Percentiles rank a stretch among this genome's conserved stretches.
phyloP scores from a whole-genome alignment of 2,888 invertebrate genomes.

The Polydesmus complanatus region DNA sequence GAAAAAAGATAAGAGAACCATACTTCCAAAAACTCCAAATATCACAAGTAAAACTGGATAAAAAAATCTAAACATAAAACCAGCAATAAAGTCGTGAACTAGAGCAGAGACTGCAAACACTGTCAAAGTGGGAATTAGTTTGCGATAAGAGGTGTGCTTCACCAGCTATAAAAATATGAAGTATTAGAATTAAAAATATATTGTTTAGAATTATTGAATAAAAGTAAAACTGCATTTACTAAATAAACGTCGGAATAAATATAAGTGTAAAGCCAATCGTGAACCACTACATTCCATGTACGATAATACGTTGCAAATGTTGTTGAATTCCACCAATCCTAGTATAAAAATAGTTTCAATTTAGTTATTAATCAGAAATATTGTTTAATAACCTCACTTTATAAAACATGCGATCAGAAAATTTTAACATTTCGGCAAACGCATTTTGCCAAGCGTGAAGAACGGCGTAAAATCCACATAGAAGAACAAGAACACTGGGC shows the following conservation, averaged over 20 bases:
- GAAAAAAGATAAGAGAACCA: constrained; percentile 23
- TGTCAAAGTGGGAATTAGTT: constrained; percentile 40
- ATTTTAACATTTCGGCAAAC: constrained; percentile 72
- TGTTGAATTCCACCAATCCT: constrained; percentile 91
- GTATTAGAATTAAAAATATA: constrained; percentile 3
- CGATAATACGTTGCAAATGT: constrained; percentile 71
- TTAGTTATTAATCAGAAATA: background rate
- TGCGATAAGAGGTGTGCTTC: constrained; percentile 15
- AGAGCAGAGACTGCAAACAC: constrained; percentile 70
- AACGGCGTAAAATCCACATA: constrained; percentile 70
- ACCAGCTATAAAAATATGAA: constrained; percentile 14
- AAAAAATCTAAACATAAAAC: constrained; percentile 65
- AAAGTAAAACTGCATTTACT: constrained; percentile 17
- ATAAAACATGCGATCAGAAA: constrained; percentile 73
- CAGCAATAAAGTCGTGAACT: constrained; percentile 75
- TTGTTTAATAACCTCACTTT: constrained; percentile 35
- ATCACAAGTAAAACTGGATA: constrained; percentile 69
- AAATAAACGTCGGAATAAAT: constrained; percentile 55
- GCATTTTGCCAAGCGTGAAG: constrained; percentile 86
- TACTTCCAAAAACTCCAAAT: constrained; percentile 56
- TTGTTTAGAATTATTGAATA: background rate
- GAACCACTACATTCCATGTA: constrained; percentile 90
- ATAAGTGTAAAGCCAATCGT: constrained; percentile 85
- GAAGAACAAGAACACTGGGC: constrained; percentile 53
- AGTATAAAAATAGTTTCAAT: constrained; percentile 10